Conservation (phyloP, 1,140 invertebrate genomes). For the Drosophila novamexicana region DNA sequence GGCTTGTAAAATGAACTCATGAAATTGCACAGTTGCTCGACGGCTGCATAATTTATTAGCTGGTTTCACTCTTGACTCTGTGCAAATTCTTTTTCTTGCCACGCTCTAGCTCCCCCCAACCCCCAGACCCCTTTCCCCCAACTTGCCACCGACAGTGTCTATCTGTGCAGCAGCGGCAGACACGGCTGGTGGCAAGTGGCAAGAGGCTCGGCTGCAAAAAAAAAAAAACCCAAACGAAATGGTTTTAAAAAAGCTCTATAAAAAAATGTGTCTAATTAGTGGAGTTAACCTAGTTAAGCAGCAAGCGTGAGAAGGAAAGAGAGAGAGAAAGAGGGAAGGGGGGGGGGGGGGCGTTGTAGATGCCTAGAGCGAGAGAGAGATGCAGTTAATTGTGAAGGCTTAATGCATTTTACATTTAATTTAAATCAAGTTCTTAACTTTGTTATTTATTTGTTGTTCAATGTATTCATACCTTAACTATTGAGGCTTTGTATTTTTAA, state of each 20-base stretch:
- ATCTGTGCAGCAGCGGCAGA: conserved; percentile 20
- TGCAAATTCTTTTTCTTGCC: conserved; percentile 31
- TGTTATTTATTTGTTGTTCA: too few species aligned
- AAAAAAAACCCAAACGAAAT: not conserved
- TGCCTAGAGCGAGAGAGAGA: not conserved
- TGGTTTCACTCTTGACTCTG: conserved; percentile 38
- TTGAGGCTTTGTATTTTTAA: too few species aligned
- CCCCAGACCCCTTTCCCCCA: not conserved
- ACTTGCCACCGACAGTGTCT: conserved; percentile 11
- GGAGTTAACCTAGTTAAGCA: conserved; percentile 8
- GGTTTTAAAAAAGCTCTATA: conserved; percentile 10
- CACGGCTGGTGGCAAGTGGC: conserved; percentile 7
- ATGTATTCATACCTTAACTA: too few species aligned
- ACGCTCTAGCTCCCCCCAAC: not conserved
- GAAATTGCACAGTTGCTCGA: conserved; percentile 63
- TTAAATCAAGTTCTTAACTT: too few species aligned
- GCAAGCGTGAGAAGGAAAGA: not conserved
- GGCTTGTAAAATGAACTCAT: conserved; percentile 65
- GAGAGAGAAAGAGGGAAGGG: not conserved
- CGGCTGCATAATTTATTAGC: conserved; percentile 77
- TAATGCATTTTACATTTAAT: too few species aligned
- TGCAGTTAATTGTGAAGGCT: not conserved
- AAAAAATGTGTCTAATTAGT: conserved; percentile 28
- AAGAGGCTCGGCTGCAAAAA: not conserved
- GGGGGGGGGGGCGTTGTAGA: too few species aligned